Evolutionary conservation across 2,888 invertebrate genomes (phyloP).

Genomic region (Oscheius sp.): DNA sequence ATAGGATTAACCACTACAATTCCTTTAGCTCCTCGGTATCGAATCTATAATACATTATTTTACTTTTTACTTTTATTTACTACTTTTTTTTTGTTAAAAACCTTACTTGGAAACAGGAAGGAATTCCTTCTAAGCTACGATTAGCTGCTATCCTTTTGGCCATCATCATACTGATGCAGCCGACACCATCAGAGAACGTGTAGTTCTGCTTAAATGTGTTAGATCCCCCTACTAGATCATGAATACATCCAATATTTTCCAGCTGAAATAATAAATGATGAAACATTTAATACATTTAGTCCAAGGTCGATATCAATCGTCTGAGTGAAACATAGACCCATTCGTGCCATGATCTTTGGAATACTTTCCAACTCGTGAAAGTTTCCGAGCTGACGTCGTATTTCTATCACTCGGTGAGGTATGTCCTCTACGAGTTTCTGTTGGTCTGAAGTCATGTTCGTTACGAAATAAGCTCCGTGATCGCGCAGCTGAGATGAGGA

Average conservation of each 20-base stretch:
- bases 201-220: neutral
- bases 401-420: too few species aligned
- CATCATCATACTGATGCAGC: slow-evolving; percentile 43
- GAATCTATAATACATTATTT: slow-evolving; percentile 57
- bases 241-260: neutral
- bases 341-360: slow-evolving; percentile 70
- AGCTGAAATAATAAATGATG: too few species aligned
- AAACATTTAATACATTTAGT: neutral
- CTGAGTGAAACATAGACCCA: slow-evolving; percentile 71
- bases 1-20: slow-evolving; percentile 61
- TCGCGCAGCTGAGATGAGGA: slow-evolving; percentile 69
- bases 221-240: slow-evolving; percentile 24
- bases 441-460: neutral
- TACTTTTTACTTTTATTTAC: too few species aligned
- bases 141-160: slow-evolving; percentile 9
- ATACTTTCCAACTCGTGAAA: too few species aligned
- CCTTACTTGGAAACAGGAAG: slow-evolving; percentile 35
- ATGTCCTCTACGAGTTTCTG: too few species aligned
- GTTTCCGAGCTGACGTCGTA: too few species aligned
- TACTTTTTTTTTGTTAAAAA: too few species aligned
- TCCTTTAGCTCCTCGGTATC: slow-evolving; percentile 68
- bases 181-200: slow-evolving; percentile 60
- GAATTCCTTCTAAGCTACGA: slow-evolving; percentile 23
- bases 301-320: too few species aligned
- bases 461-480: slow-evolving; percentile 65